Percentiles rank a stretch among this genome's conserved stretches.
These are phyloP conservation scores for Scytalopus superciliaris DNA, from an alignment of 2,113 vertebrate species.

Conservation along the genomic window DNA sequence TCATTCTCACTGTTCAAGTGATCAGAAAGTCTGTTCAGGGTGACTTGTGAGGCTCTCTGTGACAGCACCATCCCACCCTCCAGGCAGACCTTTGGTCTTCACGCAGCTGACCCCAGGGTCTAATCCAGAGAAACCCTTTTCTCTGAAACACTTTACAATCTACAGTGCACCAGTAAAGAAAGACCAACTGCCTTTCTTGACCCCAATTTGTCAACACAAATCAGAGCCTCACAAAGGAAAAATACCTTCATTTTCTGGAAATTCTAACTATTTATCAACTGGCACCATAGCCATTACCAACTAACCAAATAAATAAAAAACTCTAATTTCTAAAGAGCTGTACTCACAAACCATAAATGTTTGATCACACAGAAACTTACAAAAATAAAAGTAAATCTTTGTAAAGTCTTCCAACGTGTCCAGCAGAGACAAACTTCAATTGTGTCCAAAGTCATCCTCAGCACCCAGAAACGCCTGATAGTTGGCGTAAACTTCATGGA, in stretches of 20 bases:
- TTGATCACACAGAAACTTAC: background rate
- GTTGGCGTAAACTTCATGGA: background rate
- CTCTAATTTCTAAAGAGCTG: background rate
- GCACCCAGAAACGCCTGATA: background rate
- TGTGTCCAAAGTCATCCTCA: background rate
- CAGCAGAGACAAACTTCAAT: background rate
- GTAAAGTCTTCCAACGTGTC: background rate
- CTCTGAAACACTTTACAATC: background rate
- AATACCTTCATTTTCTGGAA: background rate
- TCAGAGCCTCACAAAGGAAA: background rate
- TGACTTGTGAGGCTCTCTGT: background rate
- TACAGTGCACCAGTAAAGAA: background rate
- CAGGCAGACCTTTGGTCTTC: background rate
- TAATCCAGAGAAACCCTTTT: background rate
- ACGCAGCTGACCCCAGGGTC: background rate
- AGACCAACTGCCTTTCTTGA: background rate
- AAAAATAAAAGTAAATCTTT: background rate
- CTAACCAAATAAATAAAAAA: background rate
- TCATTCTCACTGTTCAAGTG: background rate
- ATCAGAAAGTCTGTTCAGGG: background rate
- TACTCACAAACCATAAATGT: background rate
- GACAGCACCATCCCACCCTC: background rate
- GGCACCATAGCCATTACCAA: background rate
- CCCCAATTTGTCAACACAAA: background rate
- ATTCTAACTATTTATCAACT: background rate